Base-by-base conservation (phyloP, 2,113 vertebrate genomes). In the Otis tarda region DNA sequence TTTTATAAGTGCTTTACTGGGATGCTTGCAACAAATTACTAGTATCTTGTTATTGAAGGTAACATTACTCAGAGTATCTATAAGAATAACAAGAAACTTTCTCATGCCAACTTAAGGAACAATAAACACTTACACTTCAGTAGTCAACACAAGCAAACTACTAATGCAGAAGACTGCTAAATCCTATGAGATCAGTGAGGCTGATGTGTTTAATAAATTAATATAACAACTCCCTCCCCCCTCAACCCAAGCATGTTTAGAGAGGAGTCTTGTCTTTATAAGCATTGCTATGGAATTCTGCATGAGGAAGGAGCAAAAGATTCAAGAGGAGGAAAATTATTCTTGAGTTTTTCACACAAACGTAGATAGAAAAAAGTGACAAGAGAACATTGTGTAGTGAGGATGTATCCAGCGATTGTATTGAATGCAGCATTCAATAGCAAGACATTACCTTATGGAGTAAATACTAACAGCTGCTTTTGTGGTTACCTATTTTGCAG, bases 71-170 rank as follows among this genome's bases (percentile, higher is more conserved):
- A n/a, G 18, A 74, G 50, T 57, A 88, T 39, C 33, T n/a, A 80
- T 13, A 80, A 57, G 67, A 91, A 25, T 37, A 95, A 80, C 39
- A 91, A 56, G 67, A 83, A 96, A 77, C 60, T 89, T 90, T 78
- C 63, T 83, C 23, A 57, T 43, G 82, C 7, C 63, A 89, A 31
- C 1, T 71, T 75, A 93, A 84, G 49, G 47, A 88, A 90, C 43
- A 83, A 83, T 49, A 93, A 95, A 83, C 85, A 79, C 75, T 77
- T 87, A 92, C 80, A 92, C 80, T 80, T 83, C 39, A 71, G 30
- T 5, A 22, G 27, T 61, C 6, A 7, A 7, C 74, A 90, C 60
- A 86, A 85, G n/a, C 71, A 56, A 90, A 53, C 83, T 87, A 68
- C 35, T 92, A 95, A 92, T 60, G 67, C 56, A 37, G 65, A 92